phyloP scores from a whole-genome alignment of 2,888 invertebrate genomes.

The Troides aeacus region DNA sequence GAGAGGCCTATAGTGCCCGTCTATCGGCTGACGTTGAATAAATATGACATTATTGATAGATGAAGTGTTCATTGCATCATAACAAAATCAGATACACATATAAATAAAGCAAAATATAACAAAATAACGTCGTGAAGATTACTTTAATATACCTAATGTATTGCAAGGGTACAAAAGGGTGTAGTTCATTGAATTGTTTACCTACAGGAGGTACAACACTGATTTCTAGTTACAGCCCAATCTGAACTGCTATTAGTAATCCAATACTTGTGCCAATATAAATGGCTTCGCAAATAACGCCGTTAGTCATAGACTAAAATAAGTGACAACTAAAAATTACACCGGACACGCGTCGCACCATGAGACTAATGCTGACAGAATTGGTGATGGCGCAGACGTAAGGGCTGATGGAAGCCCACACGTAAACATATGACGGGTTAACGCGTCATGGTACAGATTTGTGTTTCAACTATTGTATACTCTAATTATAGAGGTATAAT shows the following conservation, averaged over 20 bases:
- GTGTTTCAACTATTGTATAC: too few species aligned
- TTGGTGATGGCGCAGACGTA: slow-evolving; percentile 35
- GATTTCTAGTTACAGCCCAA: slow-evolving; percentile 4
- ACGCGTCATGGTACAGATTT: too few species aligned
- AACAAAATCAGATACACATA: too few species aligned
- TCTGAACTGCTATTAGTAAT: slow-evolving; percentile 44
- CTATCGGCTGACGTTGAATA: too few species aligned
- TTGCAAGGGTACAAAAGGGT: too few species aligned
- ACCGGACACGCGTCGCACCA: slow-evolving; percentile 48
- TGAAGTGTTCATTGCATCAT: too few species aligned
- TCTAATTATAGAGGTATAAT: too few species aligned
- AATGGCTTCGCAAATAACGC: slow-evolving; percentile 60
- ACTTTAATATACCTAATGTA: too few species aligned
- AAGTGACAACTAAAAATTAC: slow-evolving; percentile 57
- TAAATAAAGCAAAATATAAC: too few species aligned
- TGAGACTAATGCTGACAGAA: slow-evolving; percentile 41
- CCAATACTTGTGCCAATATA: slow-evolving; percentile 61
- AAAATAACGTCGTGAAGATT: too few species aligned
- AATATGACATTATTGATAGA: too few species aligned
- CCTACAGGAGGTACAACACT: not conserved
- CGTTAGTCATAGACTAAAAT: slow-evolving; percentile 67
- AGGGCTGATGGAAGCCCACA: slow-evolving; percentile 35
- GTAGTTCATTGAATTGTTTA: not conserved
- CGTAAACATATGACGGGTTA: slow-evolving; percentile 41
- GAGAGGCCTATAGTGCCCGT: too few species aligned